These are phyloP conservation scores for Plectropomus leopardus DNA, from an alignment of 2,113 vertebrate genomes.

Conservation along the genomic window DNA sequence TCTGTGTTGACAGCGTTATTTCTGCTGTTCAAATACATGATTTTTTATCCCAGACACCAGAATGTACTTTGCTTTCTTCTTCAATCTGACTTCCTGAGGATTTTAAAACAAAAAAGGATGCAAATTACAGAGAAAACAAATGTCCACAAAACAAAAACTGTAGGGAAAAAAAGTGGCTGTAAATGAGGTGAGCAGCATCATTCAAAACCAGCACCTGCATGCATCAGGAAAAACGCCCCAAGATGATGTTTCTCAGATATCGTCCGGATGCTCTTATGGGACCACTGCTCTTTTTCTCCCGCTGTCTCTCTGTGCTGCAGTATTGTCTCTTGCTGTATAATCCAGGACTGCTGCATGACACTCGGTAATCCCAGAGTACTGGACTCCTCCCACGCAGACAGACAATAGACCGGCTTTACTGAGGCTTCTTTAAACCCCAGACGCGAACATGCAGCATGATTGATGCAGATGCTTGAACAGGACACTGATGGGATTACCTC, in stretches of 20 bases:
- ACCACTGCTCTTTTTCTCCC: background rate
- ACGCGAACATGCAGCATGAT: slow-evolving; percentile 19
- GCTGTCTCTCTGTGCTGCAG: slow-evolving; percentile 3
- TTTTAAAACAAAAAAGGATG: background rate
- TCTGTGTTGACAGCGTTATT: slow-evolving; percentile 43
- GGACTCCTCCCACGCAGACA: slow-evolving; percentile 68
- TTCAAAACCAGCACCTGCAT: slow-evolving; percentile 8
- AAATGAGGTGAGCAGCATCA: slow-evolving; percentile 1
- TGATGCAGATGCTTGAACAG: slow-evolving; percentile 22
- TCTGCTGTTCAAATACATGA: slow-evolving; percentile 71
- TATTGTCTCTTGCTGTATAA: slow-evolving; percentile 55
- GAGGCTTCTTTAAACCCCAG: slow-evolving; percentile 50
- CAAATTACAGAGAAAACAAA: slow-evolving; percentile 6
- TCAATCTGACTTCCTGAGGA: background rate
- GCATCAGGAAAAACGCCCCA: background rate
- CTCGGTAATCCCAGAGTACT: slow-evolving; percentile 54
- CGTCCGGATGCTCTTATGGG: slow-evolving; percentile 22
- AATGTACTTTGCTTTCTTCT: background rate
- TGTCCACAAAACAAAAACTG: slow-evolving; percentile 3
- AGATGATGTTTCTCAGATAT: background rate
- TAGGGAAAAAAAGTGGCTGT: background rate
- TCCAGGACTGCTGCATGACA: slow-evolving; percentile 43
- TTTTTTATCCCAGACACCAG: background rate
- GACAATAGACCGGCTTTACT: slow-evolving; percentile 54
- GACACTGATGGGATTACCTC: slow-evolving; percentile 57